Evolutionary conservation across 2,113 vertebrate species (phyloP), one percentile per base, ranked within the genome.

Genomic region (Rhombomys opimus): DNA sequence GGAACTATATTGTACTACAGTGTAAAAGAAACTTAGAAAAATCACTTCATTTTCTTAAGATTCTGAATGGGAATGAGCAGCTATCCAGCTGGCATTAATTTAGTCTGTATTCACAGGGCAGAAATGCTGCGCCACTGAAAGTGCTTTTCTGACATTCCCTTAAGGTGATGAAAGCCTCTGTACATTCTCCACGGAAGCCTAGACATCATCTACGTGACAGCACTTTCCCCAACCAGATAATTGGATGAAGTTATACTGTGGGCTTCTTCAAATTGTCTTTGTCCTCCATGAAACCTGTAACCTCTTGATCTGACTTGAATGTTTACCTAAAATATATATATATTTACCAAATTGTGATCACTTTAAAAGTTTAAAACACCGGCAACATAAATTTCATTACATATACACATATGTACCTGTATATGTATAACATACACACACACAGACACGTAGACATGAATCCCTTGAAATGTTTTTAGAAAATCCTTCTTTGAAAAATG

Each of bases 401-500:
- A 95, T 89, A 89, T 88, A 96, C 90, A 96, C 35, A 97, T 89
- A 87, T 93, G 92, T 61, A 97, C 89, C 76, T 97, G 95, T 96
- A 87, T 94, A 84, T 95, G 95, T 18, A 81, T 22, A 95, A 94
- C 41, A 68, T 41, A 80, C 68, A 96, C 91, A 95, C 2, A 96
- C 2, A 95, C 87, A 95, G 30, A 97, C 68, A 90, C 92, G 93
- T 38, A 92, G 90, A 96, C 68, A 92, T 93, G 80, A 88, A 97
- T 97, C 95, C 95, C 97, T 97, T 98, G 98, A 98, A 98, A 98
- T 98, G 98, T 97, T 98, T 98, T 98, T 98, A 98, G 98, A 98
- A 97, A 98, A 98, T 98, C 97, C 98, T 98, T 98, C 97, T 97
- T 98, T 97, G 61, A 98, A 97, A 98, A 98, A 89, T 89, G 97